phyloP scores from a whole-genome alignment of 1,140 invertebrate genomes.

The Listronotus bonariensis region DNA sequence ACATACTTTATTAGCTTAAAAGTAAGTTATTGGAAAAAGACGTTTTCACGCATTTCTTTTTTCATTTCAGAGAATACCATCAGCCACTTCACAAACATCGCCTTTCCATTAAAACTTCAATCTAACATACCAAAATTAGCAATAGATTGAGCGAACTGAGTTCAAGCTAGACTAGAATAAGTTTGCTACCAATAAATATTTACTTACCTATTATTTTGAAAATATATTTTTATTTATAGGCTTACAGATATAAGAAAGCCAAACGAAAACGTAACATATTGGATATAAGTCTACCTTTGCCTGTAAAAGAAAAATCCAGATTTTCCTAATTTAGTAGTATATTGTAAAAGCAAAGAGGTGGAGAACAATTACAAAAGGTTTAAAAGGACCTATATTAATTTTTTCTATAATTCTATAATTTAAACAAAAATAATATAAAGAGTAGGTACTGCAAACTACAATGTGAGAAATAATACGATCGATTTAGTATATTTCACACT shows the following conservation, averaged over 20 bases:
- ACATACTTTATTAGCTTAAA: background rate
- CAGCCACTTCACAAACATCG: constrained; percentile 49
- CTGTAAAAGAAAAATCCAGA: constrained; percentile 38
- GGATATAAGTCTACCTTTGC: constrained; percentile 43
- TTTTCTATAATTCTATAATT: too few relatives aligned
- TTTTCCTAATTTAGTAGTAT: constrained; percentile 3
- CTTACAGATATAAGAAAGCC: constrained; percentile 48
- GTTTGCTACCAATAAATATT: background rate
- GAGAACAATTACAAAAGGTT: too few relatives aligned
- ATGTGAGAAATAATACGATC: too few relatives aligned
- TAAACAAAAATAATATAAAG: too few relatives aligned
- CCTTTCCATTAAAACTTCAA: constrained; percentile 32
- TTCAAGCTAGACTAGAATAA: too few relatives aligned
- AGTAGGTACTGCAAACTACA: too few relatives aligned
- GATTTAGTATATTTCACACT: too few relatives aligned
- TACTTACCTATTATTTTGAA: constrained; percentile 3
- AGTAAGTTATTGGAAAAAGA: background rate
- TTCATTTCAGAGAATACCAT: constrained; percentile 50
- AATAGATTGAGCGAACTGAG: background rate
- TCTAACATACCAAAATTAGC: background rate
- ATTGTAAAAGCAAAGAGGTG: too few relatives aligned
- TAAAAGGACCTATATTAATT: too few relatives aligned
- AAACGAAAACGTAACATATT: constrained; percentile 47
- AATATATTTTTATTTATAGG: constrained; percentile 44
- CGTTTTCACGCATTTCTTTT: constrained; percentile 14